Conservation (phyloP, 2,113 vertebrate genomes). For the Vulpes lagopus region DNA sequence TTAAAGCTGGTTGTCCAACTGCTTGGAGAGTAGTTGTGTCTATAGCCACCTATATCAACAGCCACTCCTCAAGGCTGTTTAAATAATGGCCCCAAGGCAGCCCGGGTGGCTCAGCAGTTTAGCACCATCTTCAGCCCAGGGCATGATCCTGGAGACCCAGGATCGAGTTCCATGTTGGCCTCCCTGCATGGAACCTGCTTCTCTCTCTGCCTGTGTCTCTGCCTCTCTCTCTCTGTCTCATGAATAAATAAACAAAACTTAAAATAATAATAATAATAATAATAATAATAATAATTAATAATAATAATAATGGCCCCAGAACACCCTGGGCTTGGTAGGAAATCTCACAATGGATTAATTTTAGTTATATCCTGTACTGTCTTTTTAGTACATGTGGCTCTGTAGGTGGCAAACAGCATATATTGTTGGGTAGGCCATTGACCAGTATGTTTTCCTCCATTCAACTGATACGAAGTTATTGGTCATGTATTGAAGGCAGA, state of each 20-base stretch:
- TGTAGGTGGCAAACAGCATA: not conserved
- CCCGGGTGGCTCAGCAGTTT: not conserved
- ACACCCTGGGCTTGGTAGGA: not conserved
- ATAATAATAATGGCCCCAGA: not conserved
- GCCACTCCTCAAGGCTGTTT: not conserved
- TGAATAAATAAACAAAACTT: no score
- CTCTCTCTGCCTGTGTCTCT: no score
- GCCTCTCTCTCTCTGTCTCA: no score
- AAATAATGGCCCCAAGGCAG: not conserved
- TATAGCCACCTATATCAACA: not conserved
- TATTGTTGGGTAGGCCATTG: not conserved
- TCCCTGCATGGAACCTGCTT: no score
- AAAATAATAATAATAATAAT: no score
- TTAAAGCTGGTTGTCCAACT: not conserved
- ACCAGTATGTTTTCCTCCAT: not conserved
- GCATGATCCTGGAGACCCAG: no score
- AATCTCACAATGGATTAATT: constrained; percentile 1
- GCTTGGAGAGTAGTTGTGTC: not conserved
- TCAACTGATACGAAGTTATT: not conserved
- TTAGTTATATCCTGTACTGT: not conserved
- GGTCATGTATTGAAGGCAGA: not conserved
- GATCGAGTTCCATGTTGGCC: no score
- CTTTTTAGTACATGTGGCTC: not conserved
- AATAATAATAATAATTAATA: no score
- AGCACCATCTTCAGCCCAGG: no score